Base-by-base conservation (phyloP, 2,113 vertebrate genomes). In the Ameiurus melas region DNA sequence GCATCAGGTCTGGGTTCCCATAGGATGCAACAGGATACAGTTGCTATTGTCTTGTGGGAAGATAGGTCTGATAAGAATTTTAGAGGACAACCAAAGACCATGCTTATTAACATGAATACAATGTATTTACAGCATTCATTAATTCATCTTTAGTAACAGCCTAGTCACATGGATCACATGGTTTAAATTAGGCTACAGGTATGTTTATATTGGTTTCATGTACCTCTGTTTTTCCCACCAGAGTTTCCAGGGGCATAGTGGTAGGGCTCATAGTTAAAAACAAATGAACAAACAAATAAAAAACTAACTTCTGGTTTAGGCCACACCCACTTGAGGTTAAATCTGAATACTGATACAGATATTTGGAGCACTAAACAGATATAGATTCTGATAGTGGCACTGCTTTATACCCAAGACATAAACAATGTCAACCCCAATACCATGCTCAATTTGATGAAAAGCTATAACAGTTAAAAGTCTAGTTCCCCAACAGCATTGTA, bases 371-470 rank as follows among this genome's bases (percentile, higher is more conserved):
- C 2, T 7, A n/a, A 79, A n/a, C 47, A 79, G 47, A 16, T 55
- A 9, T 79, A 20, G 43, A 78, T 30, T 9, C 78, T 57, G 13
- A 78, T 17, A n/a, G 13, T n/a, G 25, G 5, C 47, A 27, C 12
- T 73, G 36, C 3, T 39, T 70, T 70, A 70, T n/a, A 16, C 13
- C 14, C 17, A 70, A 68, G n/a, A 36, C 43, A 78, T n/a, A 85
- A 66, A 27, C 57, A 58, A 79, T 84, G 81, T 51, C 25, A 78
- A 14, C 12, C 43, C 25, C 47, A 16, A 47, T 27, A 51, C 22
- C 27, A 79, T 55, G 55, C 53, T 64, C 71, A 84, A 85, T 87
- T 71, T 87, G 55, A 87, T 53, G 27, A 60, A 85, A 81, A 36
- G 5, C 5, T 68, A 64, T 84, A 64, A 66, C 39, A 43, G 43